Conservation (phyloP, 2,797 vertebrate species). For the Silurus lanzhouensis region DNA sequence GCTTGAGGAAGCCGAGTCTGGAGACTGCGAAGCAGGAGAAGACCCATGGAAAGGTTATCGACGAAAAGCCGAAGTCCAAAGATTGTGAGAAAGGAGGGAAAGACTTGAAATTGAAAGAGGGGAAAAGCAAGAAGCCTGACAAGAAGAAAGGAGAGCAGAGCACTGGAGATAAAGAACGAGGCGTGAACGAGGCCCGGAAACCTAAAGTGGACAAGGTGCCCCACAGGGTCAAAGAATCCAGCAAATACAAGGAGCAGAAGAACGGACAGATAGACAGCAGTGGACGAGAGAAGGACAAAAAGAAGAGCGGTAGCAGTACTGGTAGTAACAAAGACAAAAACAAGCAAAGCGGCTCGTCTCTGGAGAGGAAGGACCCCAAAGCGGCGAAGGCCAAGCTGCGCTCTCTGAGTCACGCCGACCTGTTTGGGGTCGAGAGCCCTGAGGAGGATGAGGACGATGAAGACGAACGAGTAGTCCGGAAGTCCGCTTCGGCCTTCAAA, state of each 20-base stretch:
- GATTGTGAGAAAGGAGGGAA: conserved; percentile 60
- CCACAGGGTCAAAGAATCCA: conserved; percentile 68
- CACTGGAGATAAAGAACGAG: conserved; percentile 61
- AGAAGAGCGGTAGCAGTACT: conserved; percentile 62
- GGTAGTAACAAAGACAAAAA: conserved; percentile 59
- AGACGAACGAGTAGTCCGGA: conserved; percentile 64
- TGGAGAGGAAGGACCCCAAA: conserved; percentile 61
- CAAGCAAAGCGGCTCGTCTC: conserved; percentile 58
- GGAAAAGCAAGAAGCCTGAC: conserved; percentile 69
- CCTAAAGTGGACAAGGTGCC: conserved; percentile 55
- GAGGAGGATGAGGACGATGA: conserved; percentile 77
- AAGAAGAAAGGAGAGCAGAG: conserved; percentile 64
- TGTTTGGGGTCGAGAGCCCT: conserved; percentile 94
- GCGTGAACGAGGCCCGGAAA: conserved; percentile 68
- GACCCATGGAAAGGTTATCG: conserved; percentile 68
- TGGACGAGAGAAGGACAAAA: conserved; percentile 65
- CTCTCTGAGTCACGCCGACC: conserved; percentile 84
- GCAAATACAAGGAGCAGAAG: conserved; percentile 66
- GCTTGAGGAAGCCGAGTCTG: conserved; percentile 61
- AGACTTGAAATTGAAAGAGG: conserved; percentile 59
- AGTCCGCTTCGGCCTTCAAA: conserved; percentile 68
- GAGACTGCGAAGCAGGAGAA: conserved; percentile 72
- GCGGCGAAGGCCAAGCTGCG: conserved; percentile 66
- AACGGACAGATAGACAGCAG: conserved; percentile 71
- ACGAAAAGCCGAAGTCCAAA: conserved; percentile 68